Evolutionary conservation across 2,888 invertebrate genomes (phyloP).

Genomic region (Pheosia gnoma): DNA sequence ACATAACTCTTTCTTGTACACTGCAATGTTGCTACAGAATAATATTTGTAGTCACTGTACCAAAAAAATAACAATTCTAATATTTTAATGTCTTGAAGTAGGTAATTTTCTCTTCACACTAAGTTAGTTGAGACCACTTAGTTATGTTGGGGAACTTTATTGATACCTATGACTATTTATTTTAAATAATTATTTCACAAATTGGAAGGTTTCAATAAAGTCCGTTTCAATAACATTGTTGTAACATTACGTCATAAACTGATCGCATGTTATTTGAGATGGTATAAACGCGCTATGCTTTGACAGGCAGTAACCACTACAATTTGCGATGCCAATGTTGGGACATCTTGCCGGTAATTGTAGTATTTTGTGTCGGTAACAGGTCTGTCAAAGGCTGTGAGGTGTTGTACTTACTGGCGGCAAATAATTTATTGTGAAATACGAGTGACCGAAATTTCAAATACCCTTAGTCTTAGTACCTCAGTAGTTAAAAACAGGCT

Average conservation of each 20-base stretch:
- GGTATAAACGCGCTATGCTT: constrained; percentile 7
- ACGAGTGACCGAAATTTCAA: not conserved
- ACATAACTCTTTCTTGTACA: too few species aligned
- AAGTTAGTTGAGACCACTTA: too few species aligned
- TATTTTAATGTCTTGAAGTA: too few species aligned
- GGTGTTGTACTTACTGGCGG: not conserved
- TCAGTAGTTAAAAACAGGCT: too few species aligned
- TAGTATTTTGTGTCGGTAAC: constrained; percentile 3
- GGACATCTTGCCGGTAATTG: constrained; percentile 7
- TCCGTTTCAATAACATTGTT: not conserved
- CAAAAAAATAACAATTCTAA: too few species aligned
- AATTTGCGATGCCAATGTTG: constrained; percentile 12
- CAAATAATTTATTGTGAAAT: not conserved
- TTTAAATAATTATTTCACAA: too few species aligned
- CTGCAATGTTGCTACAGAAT: too few species aligned
- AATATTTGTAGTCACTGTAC: too few species aligned
- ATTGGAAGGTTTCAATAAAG: not conserved
- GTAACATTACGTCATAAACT: constrained; percentile 14
- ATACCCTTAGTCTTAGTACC: not conserved
- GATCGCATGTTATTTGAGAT: constrained; percentile 21
- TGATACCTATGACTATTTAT: too few species aligned
- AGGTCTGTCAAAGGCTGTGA: not conserved
- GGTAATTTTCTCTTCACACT: too few species aligned
- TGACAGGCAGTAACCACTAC: not conserved
- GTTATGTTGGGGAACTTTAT: too few species aligned